Base-by-base conservation (phyloP, 2,797 vertebrate species). In the Sebastes oblongus region DNA sequence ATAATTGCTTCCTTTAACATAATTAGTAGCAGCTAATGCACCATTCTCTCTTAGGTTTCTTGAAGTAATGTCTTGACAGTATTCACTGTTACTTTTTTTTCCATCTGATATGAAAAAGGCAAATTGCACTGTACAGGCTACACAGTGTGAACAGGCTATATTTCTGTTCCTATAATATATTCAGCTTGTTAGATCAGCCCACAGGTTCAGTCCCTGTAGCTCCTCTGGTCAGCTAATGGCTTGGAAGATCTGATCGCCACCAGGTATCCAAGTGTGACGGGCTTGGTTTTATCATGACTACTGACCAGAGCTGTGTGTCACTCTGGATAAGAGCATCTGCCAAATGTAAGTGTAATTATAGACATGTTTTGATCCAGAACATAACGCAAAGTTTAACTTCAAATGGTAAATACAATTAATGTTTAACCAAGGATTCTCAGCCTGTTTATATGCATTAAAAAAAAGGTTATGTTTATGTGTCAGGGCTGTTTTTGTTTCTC, bases 101-200 rank as follows among this genome's bases (percentile, higher is more conserved):
- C 4, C n/a, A 61, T n/a, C 7, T n/a, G 29, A 61, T 61, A 7
- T 12, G 6, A 10, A 50, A 56, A 65, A 36, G 8, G 24, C 3
- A 77, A 54, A 69, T 70, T n/a, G 8, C n/a, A 55, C 13, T 55
- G 32, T 25, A 60, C 29, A 58, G 20, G n/a, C 14, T 11, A 20
- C 9, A 24, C 42, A 24, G 34, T 1, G n/a, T 32, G 22, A 5
- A 24, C 50, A 18, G 30, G 10, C 55, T 24, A 69, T 78, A 55
- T 74, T 66, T 64, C 66, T 71, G 61, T 58, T 72, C 39, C 36
- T 18, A 67, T 69, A 65, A 79, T 76, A 50, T 82, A 22, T 34
- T 72, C 14, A 42, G 75, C 70, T 81, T 30, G 56, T 79, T 75
- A 79, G 13, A 72, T 72, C 55, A 32, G 52, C 60, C 20, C 64